These are phyloP conservation scores for Nyleta sp. DNA, from an alignment of 2,888 invertebrate species.

Conservation along the genomic window DNA sequence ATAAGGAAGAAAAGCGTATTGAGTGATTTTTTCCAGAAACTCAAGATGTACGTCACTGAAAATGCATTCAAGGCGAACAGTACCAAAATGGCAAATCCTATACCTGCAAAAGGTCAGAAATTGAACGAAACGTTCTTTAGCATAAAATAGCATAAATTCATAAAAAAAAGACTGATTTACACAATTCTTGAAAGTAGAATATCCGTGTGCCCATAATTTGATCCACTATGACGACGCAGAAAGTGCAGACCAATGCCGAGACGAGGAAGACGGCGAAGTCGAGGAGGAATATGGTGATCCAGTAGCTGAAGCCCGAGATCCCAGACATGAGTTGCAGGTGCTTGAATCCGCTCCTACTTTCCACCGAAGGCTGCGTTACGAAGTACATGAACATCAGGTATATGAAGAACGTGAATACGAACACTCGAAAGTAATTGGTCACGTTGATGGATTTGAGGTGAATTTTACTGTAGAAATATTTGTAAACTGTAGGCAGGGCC, in stretches of 20 bases:
- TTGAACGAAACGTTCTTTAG: background rate
- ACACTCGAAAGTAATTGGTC: constrained; percentile 59
- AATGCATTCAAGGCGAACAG: constrained; percentile 21
- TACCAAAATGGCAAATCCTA: background rate
- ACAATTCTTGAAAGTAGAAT: too few species aligned
- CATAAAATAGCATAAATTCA: background rate
- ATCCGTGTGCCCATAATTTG: constrained; percentile 71
- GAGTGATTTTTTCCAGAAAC: constrained; percentile 24
- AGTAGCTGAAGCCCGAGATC: constrained; percentile 85
- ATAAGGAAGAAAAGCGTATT: constrained; percentile 3
- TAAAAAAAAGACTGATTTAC: too few species aligned
- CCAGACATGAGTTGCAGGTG: constrained; percentile 88
- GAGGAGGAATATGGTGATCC: constrained; percentile 85
- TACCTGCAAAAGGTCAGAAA: constrained; percentile 14
- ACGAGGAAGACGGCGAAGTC: constrained; percentile 83
- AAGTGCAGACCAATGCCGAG: constrained; percentile 62
- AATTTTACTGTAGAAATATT: constrained; percentile 6
- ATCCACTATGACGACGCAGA: constrained; percentile 22
- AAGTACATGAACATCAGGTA: constrained; percentile 81
- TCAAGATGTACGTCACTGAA: constrained; percentile 9
- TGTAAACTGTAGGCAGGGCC: constrained; percentile 68
- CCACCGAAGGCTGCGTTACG: constrained; percentile 86
- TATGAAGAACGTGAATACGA: constrained; percentile 69
- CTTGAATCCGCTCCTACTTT: constrained; percentile 85
- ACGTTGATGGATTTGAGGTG: constrained; percentile 36